Base-by-base conservation (phyloP, 2,797 vertebrate genomes). In the Orestias chungarensis region DNA sequence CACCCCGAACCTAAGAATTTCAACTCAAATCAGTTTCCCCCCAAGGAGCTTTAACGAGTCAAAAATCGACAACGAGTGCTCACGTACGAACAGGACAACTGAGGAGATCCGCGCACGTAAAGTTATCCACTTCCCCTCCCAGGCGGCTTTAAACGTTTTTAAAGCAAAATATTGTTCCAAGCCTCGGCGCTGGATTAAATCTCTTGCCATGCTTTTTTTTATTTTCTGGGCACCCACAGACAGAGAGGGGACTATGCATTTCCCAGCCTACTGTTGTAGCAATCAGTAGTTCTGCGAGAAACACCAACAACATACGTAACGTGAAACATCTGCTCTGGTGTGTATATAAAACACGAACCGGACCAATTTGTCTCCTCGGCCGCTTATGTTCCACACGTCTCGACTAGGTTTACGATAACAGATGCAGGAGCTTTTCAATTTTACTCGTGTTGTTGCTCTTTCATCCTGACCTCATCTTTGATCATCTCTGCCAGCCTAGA, bases 91-190 rank as follows among this genome's bases (percentile, higher is more conserved):
- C 66, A 52, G 75, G 78, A 59, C 57, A 42, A 83, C 79, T 76
- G 62, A 80, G 50, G 61, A 83, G 64, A 82, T 74, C 62, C 84
- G 61, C 52, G 83, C 69, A 78, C 70, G 83, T 82, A 75, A 79
- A 86, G 82, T 80, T 44, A 82, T 84, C 83, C 82, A 76, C 65
- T 82, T 83, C 78, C 5, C 38, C 78, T 82, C 75, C 82, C 74
- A 35, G 62, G 75, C 77, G 78, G 79, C 77, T 89, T 87, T 74
- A 89, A 80, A 81, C 20, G 44, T 66, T 81, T 82, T 82, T 29
- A 3, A 85, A 83, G 80, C 59, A 62, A 87, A 92, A 92, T 88
- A 89, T 90, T 90, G 84, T 91, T 86, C 35, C 71, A 88, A 83
- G 83, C 81, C 65, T 75, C 52, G 2, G 77, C 12, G 42, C 83